phyloP scores from a whole-genome alignment of 2,888 invertebrate genomes.

The Micropterix aruncella region DNA sequence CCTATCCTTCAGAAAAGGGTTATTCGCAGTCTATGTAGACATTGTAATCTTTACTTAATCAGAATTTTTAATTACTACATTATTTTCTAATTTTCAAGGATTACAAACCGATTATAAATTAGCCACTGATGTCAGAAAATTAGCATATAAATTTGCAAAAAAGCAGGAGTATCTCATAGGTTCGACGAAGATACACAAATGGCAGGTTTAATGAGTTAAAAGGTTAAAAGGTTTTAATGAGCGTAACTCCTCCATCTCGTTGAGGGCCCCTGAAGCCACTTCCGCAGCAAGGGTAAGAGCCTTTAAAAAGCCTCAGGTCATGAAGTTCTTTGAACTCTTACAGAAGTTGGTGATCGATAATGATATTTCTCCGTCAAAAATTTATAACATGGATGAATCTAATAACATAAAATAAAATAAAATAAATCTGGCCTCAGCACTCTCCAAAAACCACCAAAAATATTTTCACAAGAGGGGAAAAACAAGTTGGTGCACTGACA shows the following conservation, averaged over 20 bases:
- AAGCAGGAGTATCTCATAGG: constrained; percentile 1
- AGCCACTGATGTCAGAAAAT: no score
- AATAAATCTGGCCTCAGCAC: constrained; percentile 8
- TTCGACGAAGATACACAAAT: constrained; percentile 3
- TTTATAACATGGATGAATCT: constrained; percentile 9
- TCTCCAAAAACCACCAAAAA: constrained; percentile 8
- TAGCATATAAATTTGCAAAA: background rate
- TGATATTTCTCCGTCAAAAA: constrained; percentile 4
- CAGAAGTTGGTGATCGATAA: constrained; percentile 6
- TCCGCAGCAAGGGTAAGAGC: no score
- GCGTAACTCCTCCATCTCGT: constrained; percentile 8
- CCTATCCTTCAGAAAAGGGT: no score
- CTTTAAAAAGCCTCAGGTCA: constrained; percentile 10
- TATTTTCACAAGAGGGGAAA: constrained; percentile 5
- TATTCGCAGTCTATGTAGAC: no score
- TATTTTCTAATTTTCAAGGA: no score
- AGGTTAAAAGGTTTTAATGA: constrained; percentile 8
- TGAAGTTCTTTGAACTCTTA: constrained; percentile 9
- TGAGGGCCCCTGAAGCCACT: constrained; percentile 9
- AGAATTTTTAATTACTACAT: no score
- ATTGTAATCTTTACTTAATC: no score
- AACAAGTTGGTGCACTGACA: background rate
- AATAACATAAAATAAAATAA: no score
- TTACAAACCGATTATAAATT: no score
- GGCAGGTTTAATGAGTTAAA: constrained; percentile 3